Evolutionary conservation across 2,888 invertebrate genomes (phyloP).

Genomic region (Drosophila dives): DNA sequence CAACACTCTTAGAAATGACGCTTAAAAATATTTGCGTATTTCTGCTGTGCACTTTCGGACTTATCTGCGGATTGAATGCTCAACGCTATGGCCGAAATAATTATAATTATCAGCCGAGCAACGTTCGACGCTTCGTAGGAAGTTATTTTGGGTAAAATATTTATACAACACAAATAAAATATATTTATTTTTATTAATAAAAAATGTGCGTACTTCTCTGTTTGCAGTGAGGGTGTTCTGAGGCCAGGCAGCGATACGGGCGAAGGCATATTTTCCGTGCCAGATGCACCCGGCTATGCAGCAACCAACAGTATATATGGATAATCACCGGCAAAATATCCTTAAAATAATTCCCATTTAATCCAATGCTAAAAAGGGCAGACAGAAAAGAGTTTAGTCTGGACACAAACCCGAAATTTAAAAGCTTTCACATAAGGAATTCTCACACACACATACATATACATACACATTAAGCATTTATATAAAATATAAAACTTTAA

Average conservation of each 20-base stretch:
- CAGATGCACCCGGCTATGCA: constrained; percentile 30
- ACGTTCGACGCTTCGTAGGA: constrained; percentile 13
- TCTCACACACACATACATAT: background rate
- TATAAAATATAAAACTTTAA: constrained; percentile 50
- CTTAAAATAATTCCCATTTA: constrained; percentile 1
- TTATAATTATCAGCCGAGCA: constrained; percentile 14
- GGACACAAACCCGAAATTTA: constrained; percentile 14
- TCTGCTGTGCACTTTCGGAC: constrained; percentile 12
- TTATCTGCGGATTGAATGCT: constrained; percentile 14
- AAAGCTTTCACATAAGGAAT: constrained; percentile 8
- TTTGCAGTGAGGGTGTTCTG: constrained; percentile 38
- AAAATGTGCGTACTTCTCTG: too few species aligned
- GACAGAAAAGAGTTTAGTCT: background rate
- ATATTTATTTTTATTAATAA: background rate
- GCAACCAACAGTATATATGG: constrained; percentile 4
- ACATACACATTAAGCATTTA: constrained; percentile 5
- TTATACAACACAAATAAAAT: background rate
- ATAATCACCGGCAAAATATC: constrained; percentile 3
- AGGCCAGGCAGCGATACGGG: constrained; percentile 31
- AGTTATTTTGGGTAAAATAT: constrained; percentile 36
- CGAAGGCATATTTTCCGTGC: constrained; percentile 31
- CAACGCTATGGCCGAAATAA: constrained; percentile 10
- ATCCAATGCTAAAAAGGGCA: constrained; percentile 19
- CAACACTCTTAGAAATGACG: constrained; percentile 14
- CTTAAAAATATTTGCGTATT: constrained; percentile 1